Evolutionary conservation across 2,888 invertebrate genomes (phyloP).

Genomic region (Cosmia pyralina): DNA sequence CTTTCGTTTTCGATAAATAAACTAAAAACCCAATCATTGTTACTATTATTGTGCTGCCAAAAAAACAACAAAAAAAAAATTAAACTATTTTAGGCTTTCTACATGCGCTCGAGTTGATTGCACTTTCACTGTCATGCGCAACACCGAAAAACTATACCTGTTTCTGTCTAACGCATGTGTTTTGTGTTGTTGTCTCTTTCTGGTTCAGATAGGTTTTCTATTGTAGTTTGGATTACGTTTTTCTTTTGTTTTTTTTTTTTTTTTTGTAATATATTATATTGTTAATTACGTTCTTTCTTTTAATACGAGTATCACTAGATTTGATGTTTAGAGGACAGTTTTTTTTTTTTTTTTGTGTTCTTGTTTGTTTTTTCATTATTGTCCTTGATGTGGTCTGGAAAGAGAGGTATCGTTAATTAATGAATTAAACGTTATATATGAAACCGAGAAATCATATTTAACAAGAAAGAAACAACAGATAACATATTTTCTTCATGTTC

Average conservation of each 20-base stretch:
- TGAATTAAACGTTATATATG: neutral
- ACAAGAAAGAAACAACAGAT: no score
- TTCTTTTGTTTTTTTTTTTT: conserved; percentile 36
- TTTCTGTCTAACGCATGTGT: conserved; percentile 52
- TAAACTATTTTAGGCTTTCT: conserved; percentile 70
- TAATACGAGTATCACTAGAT: conserved; percentile 25
- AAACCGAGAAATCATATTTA: neutral
- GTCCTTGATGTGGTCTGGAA: neutral
- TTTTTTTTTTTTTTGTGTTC: neutral
- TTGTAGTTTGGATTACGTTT: conserved; percentile 22
- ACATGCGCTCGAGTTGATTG: conserved; percentile 64
- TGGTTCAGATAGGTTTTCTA: conserved; percentile 30
- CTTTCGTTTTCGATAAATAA: conserved; percentile 79
- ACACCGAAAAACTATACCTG: conserved; percentile 31
- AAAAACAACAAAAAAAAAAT: conserved; percentile 69
- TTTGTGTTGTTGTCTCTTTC: conserved; percentile 31
- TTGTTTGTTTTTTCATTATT: neutral
- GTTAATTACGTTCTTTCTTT: conserved; percentile 31
- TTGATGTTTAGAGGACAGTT: conserved; percentile 39
- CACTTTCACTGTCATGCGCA: conserved; percentile 73
- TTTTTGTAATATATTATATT: conserved; percentile 28
- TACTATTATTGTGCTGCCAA: conserved; percentile 69
- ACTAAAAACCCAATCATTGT: conserved; percentile 65
- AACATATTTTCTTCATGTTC: no score
- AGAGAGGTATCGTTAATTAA: neutral